Percentiles rank a stretch among this genome's conserved stretches.
phyloP scores from a whole-genome alignment of 2,113 vertebrate genomes.

The Enhydra lutris region DNA sequence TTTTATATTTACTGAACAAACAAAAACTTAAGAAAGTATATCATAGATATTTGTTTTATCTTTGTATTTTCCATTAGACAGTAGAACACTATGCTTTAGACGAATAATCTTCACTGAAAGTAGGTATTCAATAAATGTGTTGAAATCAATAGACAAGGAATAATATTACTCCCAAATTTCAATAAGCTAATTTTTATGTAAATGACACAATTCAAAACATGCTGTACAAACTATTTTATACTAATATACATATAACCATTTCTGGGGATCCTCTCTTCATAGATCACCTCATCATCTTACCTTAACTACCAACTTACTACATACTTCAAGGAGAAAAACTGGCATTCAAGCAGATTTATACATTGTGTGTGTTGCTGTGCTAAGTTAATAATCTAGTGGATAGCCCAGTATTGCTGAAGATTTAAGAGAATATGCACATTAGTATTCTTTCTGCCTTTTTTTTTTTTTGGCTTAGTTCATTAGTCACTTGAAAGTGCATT shows the following conservation, averaged over 20 bases:
- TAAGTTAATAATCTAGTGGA: not conserved
- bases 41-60: not conserved
- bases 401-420: not conserved
- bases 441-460: not conserved
- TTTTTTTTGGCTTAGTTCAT: conserved; percentile 6
- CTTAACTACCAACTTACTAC: not conserved
- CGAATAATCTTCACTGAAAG: not conserved
- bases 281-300: not conserved
- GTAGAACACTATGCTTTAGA: not conserved
- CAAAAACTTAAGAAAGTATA: not conserved
- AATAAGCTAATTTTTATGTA: not conserved
- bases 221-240: not conserved
- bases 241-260: not conserved
- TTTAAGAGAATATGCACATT: not conserved
- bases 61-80: not conserved
- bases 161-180: not conserved
- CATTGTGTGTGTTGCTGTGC: not conserved
- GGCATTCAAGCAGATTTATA: not conserved
- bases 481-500: not conserved
- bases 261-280: not conserved
- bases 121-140: not conserved
- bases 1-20: not conserved
- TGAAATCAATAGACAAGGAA: not conserved
- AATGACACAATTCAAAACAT: not conserved
- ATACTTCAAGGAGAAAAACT: not conserved